Conservation (phyloP, 2,797 vertebrate genomes). For the Pristis pectinata region DNA sequence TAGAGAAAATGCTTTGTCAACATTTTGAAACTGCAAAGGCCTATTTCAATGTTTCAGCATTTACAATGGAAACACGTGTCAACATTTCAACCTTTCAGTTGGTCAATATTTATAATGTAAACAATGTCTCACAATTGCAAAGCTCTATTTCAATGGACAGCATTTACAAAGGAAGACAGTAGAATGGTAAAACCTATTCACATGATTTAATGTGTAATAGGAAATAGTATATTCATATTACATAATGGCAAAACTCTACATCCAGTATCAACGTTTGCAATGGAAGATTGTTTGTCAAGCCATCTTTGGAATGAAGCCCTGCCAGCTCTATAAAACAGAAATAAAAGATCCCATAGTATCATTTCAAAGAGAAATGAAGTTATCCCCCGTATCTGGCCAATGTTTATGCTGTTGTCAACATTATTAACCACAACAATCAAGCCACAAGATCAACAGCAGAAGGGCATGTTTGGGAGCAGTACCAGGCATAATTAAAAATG, state of each 20-base stretch:
- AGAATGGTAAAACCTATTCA: not conserved
- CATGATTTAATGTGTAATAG: not conserved
- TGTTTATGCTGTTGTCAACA: too few species aligned
- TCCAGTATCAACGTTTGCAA: not conserved
- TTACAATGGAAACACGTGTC: not conserved
- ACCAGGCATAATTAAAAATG: too few species aligned
- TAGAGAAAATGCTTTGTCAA: not conserved
- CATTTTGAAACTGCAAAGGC: not conserved
- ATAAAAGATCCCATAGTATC: too few species aligned
- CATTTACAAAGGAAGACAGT: not conserved
- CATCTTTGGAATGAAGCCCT: too few species aligned
- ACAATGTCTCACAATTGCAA: not conserved
- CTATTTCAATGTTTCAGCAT: conserved; percentile 22
- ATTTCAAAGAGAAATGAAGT: too few species aligned
- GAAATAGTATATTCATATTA: not conserved
- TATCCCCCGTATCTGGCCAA: too few species aligned
- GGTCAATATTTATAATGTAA: not conserved
- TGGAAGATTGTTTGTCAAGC: not conserved
- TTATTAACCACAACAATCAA: too few species aligned
- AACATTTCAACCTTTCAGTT: not conserved
- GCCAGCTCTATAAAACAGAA: too few species aligned
- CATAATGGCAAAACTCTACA: not conserved
- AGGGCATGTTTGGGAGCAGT: too few species aligned
- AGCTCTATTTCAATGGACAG: not conserved
- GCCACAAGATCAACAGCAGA: too few species aligned